Base-by-base conservation (phyloP, 2,888 invertebrate genomes). In the Geophilus truncorum region DNA sequence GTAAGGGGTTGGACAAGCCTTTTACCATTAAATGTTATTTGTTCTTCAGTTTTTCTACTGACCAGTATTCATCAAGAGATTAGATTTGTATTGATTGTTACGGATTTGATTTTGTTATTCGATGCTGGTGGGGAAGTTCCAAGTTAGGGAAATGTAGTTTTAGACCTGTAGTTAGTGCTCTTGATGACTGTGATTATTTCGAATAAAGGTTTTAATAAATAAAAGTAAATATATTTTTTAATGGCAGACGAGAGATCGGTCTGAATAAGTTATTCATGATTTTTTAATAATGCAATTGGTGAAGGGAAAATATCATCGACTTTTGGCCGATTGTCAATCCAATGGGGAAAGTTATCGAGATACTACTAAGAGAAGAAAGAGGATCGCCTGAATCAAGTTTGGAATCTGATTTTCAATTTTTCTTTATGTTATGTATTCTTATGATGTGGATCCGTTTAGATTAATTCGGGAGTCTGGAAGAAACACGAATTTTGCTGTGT, bases 261-360 rank as follows among this genome's bases (percentile, higher is more conserved):
- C 94, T 0, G 91, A 92, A 81, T 87, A 89, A 81, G 96, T 99
- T 88, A 91, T 98, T 0, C 89, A 93, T 80, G 98, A 98, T 86
- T 90, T 98, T 80, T 90, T 98, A 81, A 83, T 91, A 10, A 92
- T 94, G 1, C 93, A 93, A 85, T 87, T 99, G 62, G 92, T 93
- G 86, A 95, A 93, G 93, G 18, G 91, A 93, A 86, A 95, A 97
- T 86, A 87, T 98, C 4, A 92, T 92, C 84, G 95, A 96, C 82
- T 89, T 94, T 82, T 97, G 95, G 93, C 88, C 90, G 18, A 92
- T 95, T n/a, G 89, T 91, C 77, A 89, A 96, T 82, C 96, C 98
- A 0, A 90, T 94, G 87, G 88, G 90, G 77, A 89, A 93, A 85
- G 89, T 98, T 5, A 88, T 88, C 10, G 89, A 90, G 0, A 87